Percentiles rank a stretch among this genome's conserved stretches.
These are phyloP conservation scores for Anagrus nilaparvatae DNA, from an alignment of 1,140 invertebrate species.

Conservation along the genomic window DNA sequence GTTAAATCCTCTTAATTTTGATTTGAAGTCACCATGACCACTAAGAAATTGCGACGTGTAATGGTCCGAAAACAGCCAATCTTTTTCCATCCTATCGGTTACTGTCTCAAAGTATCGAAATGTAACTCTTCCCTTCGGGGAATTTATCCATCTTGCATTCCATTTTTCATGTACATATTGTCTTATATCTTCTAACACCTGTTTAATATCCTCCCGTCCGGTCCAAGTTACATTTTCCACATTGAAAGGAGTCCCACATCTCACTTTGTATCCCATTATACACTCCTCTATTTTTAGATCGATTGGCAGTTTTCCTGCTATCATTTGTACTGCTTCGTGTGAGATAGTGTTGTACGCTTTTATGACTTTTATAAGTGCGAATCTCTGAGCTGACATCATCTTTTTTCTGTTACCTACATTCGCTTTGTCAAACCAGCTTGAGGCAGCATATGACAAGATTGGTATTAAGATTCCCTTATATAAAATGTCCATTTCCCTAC, in stretches of 20 bases:
- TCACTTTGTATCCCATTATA: conserved; percentile 1
- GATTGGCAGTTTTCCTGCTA: conserved; percentile 9
- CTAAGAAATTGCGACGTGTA: not conserved
- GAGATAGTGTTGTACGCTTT: conserved; percentile 21
- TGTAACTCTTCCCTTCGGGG: not conserved
- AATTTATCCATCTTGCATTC: not conserved
- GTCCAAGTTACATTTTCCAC: not conserved
- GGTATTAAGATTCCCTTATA: conserved; percentile 22
- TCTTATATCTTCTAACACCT: not conserved
- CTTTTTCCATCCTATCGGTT: not conserved
- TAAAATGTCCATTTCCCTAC: conserved; percentile 11
- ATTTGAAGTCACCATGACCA: not conserved
- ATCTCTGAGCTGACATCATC: conserved; percentile 16
- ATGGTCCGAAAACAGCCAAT: not conserved
- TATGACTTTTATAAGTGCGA: conserved; percentile 17
- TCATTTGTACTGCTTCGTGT: conserved; percentile 14
- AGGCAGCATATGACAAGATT: conserved; percentile 21
- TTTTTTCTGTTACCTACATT: not conserved
- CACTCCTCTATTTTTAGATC: conserved; percentile 5
- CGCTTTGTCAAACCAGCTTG: conserved; percentile 19
- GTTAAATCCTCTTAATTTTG: not conserved
- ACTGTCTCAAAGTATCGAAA: not conserved
- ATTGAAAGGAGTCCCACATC: not conserved
- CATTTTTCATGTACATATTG: no score
- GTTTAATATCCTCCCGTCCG: not conserved